Percentiles rank a stretch among this genome's conserved stretches.
Evolutionary conservation across 2,797 vertebrate species (phyloP).

Genomic region (Sebastes reedi): DNA sequence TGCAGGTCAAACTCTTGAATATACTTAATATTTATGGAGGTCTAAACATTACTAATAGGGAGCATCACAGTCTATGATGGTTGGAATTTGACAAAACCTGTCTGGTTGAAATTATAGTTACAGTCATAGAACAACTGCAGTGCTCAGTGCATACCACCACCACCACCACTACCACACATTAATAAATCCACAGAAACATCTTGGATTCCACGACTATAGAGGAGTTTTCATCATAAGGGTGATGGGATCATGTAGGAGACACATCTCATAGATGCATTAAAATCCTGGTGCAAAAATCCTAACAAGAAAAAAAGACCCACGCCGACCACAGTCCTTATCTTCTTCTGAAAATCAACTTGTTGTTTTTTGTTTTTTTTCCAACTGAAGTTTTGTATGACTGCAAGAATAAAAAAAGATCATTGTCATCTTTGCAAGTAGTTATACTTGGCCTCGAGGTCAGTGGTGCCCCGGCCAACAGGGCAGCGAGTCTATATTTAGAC

Average conservation of each 20-base stretch:
- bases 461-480: conserved; percentile 51
- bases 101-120: neutral
- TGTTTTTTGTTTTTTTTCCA: neutral
- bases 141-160: neutral
- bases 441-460: conserved; percentile 63
- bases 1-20: neutral
- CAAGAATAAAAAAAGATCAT: conserved; percentile 22
- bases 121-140: neutral
- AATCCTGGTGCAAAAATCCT: neutral
- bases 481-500: conserved; percentile 72
- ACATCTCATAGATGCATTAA: conserved; percentile 20
- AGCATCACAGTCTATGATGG: neutral
- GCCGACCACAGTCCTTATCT: neutral
- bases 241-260: conserved; percentile 16
- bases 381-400: neutral
- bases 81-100: neutral
- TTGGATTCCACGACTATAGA: neutral
- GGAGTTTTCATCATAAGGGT: neutral
- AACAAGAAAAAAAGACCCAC: neutral
- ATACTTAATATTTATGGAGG: neutral
- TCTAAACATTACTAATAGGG: neutral
- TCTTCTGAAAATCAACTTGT: neutral
- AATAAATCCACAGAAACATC: neutral
- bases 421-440: conserved; percentile 52
- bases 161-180: neutral